phyloP scores from a whole-genome alignment of 2,888 invertebrate genomes.

The Leptinotarsa tumamoca region DNA sequence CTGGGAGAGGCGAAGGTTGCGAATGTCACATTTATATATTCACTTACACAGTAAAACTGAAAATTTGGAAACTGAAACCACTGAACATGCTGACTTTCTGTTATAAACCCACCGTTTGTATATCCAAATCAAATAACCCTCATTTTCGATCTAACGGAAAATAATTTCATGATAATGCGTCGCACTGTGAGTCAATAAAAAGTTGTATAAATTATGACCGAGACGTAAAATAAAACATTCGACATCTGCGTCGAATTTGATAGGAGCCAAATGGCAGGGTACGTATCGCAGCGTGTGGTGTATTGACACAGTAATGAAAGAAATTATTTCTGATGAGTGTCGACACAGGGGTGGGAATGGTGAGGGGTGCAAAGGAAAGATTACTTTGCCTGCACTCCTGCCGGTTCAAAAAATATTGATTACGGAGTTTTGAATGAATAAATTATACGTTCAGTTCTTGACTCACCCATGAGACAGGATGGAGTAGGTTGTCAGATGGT shows the following conservation, averaged over 20 bases:
- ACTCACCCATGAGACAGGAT: too few species aligned
- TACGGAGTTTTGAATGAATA: neutral
- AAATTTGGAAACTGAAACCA: too few species aligned
- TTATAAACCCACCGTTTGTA: too few species aligned
- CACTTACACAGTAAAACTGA: too few species aligned
- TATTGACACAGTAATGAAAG: conserved; percentile 18
- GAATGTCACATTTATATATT: too few species aligned
- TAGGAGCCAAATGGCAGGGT: conserved; percentile 33
- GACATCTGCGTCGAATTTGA: conserved; percentile 40
- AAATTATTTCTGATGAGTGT: conserved; percentile 12
- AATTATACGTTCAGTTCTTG: neutral
- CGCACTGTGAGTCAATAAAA: conserved; percentile 41
- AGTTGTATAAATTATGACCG: conserved; percentile 39
- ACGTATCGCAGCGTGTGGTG: conserved; percentile 22
- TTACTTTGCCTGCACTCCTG: neutral
- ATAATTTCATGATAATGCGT: neutral
- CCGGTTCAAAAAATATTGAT: neutral
- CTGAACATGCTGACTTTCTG: too few species aligned
- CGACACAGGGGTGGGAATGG: neutral
- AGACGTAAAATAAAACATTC: conserved; percentile 34
- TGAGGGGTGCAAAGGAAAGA: neutral
- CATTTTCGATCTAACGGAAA: neutral
- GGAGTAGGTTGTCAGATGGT: too few species aligned
- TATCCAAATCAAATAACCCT: too few species aligned
- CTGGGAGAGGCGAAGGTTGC: too few species aligned